Conservation (phyloP, 2,888 invertebrate genomes). For the Hypercompe scribonia region DNA sequence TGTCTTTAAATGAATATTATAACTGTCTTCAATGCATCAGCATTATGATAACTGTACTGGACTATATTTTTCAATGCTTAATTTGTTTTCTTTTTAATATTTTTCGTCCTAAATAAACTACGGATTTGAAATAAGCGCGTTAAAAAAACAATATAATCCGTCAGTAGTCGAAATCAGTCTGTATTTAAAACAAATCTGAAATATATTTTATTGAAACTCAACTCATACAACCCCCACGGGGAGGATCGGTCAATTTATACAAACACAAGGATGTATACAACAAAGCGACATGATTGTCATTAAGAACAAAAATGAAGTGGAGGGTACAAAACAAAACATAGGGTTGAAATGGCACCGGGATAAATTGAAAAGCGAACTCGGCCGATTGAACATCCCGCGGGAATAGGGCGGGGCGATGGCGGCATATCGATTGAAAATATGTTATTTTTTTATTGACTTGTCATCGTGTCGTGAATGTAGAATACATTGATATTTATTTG, state of each 20-base stretch:
- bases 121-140: not conserved
- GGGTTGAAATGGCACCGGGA: conserved; percentile 61
- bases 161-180: not conserved
- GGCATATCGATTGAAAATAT: conserved; percentile 50
- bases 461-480: conserved; percentile 6
- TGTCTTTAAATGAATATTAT: no score
- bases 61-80: no score
- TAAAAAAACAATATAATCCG: not conserved
- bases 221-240: conserved; percentile 14
- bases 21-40: no score
- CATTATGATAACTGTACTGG: not conserved
- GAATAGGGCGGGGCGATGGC: conserved; percentile 66
- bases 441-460: conserved; percentile 27
- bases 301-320: conserved; percentile 48
- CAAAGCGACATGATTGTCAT: conserved; percentile 34
- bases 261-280: conserved; percentile 12
- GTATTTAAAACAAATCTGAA: not conserved
- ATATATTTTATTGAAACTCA: not conserved
- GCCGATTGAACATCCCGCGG: conserved; percentile 70
- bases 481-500: not conserved
- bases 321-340: conserved; percentile 64
- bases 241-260: conserved; percentile 19
- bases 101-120: no score
- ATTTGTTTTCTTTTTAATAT: no score
- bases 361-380: conserved; percentile 77